These are phyloP conservation scores for Balearica regulorum DNA, from an alignment of 2,797 vertebrate species.

Conservation along the genomic window DNA sequence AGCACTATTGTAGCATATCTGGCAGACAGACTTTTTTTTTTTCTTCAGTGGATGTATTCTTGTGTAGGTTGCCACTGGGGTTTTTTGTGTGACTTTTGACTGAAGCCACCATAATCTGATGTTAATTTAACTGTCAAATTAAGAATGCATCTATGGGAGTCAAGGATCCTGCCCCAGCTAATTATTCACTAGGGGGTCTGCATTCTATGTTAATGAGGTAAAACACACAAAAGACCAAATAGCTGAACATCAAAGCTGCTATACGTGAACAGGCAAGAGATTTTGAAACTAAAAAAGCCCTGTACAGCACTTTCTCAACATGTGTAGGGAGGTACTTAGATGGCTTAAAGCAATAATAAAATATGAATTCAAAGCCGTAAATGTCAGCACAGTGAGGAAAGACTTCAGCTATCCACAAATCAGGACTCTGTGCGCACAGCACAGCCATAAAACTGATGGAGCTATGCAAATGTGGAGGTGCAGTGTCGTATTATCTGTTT, in stretches of 20 bases:
- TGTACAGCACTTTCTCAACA: neutral
- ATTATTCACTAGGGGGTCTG: conserved; percentile 65
- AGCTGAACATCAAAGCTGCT: conserved; percentile 56
- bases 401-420: neutral
- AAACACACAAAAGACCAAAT: conserved; percentile 47
- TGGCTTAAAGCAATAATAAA: conserved; percentile 23
- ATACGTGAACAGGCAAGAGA: neutral
- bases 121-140: conserved; percentile 64
- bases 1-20: neutral
- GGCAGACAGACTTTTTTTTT: neutral
- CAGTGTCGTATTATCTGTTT: neutral
- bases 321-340: neutral
- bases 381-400: neutral
- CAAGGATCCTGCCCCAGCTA: conserved; percentile 38
- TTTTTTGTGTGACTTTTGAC: neutral
- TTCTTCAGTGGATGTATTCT: neutral
- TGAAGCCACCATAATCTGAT: conserved; percentile 34
- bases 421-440: neutral
- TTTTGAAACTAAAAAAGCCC: conserved; percentile 39
- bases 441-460: neutral
- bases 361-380: neutral
- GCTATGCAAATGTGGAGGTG: neutral
- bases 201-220: conserved; percentile 64
- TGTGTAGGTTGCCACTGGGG: neutral
- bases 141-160: conserved; percentile 38